Conservation (phyloP, 2,797 vertebrate species). For the Coracias cyanogaster region DNA sequence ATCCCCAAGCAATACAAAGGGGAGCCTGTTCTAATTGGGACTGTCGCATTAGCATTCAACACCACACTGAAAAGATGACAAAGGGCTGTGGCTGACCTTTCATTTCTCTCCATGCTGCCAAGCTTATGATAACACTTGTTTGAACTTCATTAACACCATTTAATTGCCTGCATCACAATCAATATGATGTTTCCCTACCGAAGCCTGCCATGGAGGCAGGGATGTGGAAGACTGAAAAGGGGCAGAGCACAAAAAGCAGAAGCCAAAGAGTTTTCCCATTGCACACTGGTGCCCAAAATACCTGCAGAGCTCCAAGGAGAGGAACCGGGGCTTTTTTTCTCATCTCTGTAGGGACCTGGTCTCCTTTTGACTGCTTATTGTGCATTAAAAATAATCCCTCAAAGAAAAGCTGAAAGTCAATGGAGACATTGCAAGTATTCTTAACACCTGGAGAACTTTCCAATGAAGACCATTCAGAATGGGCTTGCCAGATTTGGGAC, state of each 20-base stretch:
- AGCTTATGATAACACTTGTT: conserved; percentile 67
- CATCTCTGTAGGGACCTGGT: background rate
- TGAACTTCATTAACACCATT: conserved; percentile 70
- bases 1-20: conserved; percentile 57
- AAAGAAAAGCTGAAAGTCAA: background rate
- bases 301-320: conserved; percentile 12
- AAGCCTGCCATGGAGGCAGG: background rate
- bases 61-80: conserved; percentile 43
- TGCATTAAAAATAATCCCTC: background rate
- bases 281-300: background rate
- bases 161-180: conserved; percentile 74
- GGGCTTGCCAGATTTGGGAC: background rate
- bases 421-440: background rate
- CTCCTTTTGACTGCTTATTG: conserved; percentile 1
- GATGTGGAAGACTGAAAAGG: background rate
- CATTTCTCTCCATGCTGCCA: conserved; percentile 60
- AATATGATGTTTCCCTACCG: conserved; percentile 27
- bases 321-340: background rate
- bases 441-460: background rate
- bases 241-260: conserved; percentile 13
- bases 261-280: conserved; percentile 8
- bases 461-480: background rate
- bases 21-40: conserved; percentile 55
- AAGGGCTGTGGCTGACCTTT: conserved; percentile 62
- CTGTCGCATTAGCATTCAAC: conserved; percentile 47